Evolutionary conservation across 2,888 invertebrate genomes (phyloP).

Genomic region (Melanostoma mellinum): DNA sequence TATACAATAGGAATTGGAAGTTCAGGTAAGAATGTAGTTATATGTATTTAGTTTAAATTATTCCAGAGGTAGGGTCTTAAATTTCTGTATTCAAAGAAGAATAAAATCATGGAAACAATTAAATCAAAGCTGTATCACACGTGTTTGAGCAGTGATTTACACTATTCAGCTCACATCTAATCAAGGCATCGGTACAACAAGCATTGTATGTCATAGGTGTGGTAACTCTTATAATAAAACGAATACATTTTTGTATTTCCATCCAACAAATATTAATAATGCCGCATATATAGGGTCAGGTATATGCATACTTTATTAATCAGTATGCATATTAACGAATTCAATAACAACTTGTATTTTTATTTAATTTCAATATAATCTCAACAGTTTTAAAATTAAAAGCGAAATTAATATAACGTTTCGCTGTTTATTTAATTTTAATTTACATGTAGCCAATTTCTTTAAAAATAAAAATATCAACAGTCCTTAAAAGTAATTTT

Average conservation of each 20-base stretch:
- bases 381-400: conserved; percentile 1
- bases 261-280: conserved; percentile 1
- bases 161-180: conserved; percentile 21
- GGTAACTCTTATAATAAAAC: background rate
- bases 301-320: no score
- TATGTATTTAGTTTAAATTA: conserved; percentile 41
- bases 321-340: no score
- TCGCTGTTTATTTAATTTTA: background rate
- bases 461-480: no score
- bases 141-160: conserved; percentile 23
- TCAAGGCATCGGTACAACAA: conserved; percentile 28
- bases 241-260: conserved; percentile 14
- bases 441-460: background rate
- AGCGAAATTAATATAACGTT: background rate
- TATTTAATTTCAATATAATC: background rate
- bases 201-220: background rate
- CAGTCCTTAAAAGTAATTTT: no score
- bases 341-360: no score
- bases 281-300: no score
- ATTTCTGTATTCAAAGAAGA: conserved; percentile 2
- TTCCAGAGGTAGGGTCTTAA: conserved; percentile 34
- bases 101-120: conserved; percentile 14
- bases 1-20: conserved; percentile 66
- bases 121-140: conserved; percentile 14
- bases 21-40: conserved; percentile 52